Conservation (phyloP, 2,797 vertebrate species). For the Megaceryle alcyon region DNA sequence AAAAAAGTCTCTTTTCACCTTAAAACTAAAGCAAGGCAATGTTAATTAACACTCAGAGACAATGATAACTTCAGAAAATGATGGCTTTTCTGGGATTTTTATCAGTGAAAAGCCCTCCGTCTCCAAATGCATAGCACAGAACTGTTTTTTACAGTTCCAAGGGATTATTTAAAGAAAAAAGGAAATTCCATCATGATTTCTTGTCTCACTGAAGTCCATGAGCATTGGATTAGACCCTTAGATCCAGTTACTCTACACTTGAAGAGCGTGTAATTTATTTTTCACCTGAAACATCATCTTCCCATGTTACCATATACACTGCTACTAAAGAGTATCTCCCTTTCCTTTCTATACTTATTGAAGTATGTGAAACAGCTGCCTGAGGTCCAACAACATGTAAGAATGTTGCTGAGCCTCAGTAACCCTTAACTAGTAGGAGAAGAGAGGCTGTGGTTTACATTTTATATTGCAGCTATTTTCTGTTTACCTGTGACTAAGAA, state of each 20-base stretch:
- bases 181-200: constrained; percentile 14
- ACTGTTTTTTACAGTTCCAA: not conserved
- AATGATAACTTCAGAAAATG: not conserved
- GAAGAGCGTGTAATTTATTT: constrained; percentile 4
- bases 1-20: not conserved
- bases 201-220: not conserved
- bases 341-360: not conserved
- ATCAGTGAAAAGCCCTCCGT: not conserved
- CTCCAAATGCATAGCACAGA: not conserved
- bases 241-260: constrained; percentile 3
- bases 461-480: not conserved
- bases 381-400: not conserved
- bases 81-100: not conserved
- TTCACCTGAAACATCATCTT: not conserved
- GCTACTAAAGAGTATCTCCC: not conserved
- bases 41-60: not conserved
- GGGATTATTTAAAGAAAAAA: constrained; percentile 40
- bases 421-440: not conserved
- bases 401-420: not conserved
- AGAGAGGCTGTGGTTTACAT: not conserved
- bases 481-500: not conserved
- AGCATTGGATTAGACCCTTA: constrained; percentile 41
- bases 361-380: not conserved
- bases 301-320: not conserved
- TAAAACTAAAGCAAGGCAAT: not conserved